Conservation (phyloP, 2,888 invertebrate species). For the Chrysina gloriosa region DNA sequence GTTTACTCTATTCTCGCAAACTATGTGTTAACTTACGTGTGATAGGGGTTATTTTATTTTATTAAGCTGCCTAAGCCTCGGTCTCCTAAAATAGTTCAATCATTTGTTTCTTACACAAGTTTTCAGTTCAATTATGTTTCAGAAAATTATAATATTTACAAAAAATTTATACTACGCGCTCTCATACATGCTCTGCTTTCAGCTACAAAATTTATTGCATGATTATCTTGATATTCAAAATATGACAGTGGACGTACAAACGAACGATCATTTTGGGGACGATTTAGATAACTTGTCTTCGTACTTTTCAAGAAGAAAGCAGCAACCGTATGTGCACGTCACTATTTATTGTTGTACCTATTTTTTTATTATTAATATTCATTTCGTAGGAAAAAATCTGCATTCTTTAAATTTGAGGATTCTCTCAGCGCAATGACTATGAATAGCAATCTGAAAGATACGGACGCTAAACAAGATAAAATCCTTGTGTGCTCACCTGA, state of each 20-base stretch:
- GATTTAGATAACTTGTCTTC: conserved; percentile 68
- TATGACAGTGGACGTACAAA: conserved; percentile 73
- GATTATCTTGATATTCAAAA: conserved; percentile 91
- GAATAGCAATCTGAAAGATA: conserved; percentile 57
- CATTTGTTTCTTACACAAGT: no score
- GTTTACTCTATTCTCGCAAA: no score
- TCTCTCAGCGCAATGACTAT: conserved; percentile 64
- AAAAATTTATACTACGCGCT: no score
- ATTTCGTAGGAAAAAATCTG: conserved; percentile 70
- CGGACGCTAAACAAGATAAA: conserved; percentile 63
- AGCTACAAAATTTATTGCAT: conserved; percentile 85
- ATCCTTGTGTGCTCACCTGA: conserved; percentile 82
- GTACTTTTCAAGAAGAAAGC: conserved; percentile 68
- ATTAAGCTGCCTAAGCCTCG: no score
- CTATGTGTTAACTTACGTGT: no score
- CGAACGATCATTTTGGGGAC: conserved; percentile 57
- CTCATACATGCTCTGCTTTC: no score
- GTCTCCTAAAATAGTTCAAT: no score
- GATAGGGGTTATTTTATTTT: no score
- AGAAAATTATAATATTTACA: no score
- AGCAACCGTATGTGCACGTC: conserved; percentile 59
- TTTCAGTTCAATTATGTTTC: no score
- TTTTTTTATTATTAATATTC: conserved; percentile 45
- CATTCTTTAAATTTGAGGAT: conserved; percentile 79
- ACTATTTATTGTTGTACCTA: neutral